Evolutionary conservation across 1,140 invertebrate genomes (phyloP).

Genomic region (Drosophila nigrodunni): DNA sequence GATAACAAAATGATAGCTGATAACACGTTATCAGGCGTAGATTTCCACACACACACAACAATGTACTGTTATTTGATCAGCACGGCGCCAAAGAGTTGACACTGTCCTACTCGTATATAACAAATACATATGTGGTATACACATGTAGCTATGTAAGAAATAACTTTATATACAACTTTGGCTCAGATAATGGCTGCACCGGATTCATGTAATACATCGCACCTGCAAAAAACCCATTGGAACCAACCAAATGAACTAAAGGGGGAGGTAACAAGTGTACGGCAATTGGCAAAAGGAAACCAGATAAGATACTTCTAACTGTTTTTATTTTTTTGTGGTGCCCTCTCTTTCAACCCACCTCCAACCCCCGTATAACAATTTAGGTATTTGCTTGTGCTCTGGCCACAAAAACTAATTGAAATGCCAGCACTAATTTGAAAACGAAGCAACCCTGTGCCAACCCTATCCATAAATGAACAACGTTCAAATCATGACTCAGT

Average conservation of each 20-base stretch:
- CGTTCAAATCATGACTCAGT: background rate
- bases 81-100: slow-evolving; percentile 28
- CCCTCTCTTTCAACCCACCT: background rate
- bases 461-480: slow-evolving; percentile 9
- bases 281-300: slow-evolving; percentile 65
- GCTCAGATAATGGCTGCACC: slow-evolving; percentile 30
- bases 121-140: background rate
- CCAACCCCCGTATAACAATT: background rate
- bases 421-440: slow-evolving; percentile 69
- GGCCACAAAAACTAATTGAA: slow-evolving; percentile 64
- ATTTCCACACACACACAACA: slow-evolving; percentile 40
- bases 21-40: slow-evolving; percentile 65
- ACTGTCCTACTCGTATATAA: background rate
- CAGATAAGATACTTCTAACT: slow-evolving; percentile 69
- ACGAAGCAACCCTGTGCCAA: background rate
- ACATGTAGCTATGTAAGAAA: slow-evolving; percentile 5
- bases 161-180: slow-evolving; percentile 16
- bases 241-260: background rate
- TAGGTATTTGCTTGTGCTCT: slow-evolving; percentile 21
- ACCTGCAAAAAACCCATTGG: slow-evolving; percentile 20
- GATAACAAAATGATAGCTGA: slow-evolving; percentile 74
- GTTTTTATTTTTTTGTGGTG: slow-evolving; percentile 21
- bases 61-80: slow-evolving; percentile 20
- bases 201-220: slow-evolving; percentile 31
- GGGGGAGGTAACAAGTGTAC: background rate